A percentile compares a stretch with the other conserved stretches of the same genome.
Conservation (phyloP, 2,113 vertebrate genomes). For the Romanogobio albipinnatus region DNA sequence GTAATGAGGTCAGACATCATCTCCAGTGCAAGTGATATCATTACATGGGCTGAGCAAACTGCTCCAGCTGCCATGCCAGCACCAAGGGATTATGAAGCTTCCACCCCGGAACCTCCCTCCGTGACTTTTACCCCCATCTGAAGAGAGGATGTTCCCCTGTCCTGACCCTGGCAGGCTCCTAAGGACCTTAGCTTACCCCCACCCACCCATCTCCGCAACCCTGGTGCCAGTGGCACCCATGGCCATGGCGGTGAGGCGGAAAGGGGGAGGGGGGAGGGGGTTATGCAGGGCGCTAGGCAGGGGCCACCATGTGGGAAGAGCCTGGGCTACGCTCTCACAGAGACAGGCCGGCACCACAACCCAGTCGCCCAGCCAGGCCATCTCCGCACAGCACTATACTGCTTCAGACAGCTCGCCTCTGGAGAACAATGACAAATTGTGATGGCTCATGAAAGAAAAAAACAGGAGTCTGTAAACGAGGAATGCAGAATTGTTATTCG, state of each 20-base stretch:
- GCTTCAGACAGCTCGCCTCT: conserved; percentile 77
- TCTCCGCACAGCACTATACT: conserved; percentile 71
- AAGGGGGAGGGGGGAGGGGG: not conserved
- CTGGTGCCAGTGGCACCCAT: conserved; percentile 71
- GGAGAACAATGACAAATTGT: conserved; percentile 66
- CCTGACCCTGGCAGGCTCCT: conserved; percentile 65
- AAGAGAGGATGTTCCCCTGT: conserved; percentile 69
- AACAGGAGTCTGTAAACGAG: conserved; percentile 36
- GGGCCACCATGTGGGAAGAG: conserved; percentile 75
- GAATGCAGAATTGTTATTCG: conserved; percentile 18
- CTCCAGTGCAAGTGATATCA: conserved; percentile 97
- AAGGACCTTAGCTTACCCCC: conserved; percentile 52
- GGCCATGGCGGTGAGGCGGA: conserved; percentile 3
- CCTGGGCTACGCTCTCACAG: conserved; percentile 67
- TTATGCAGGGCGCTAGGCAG: conserved; percentile 15
- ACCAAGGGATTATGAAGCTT: conserved; percentile 74
- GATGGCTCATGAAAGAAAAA: conserved; percentile 44
- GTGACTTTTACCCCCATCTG: conserved; percentile 63
- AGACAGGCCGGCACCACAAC: conserved; percentile 79
- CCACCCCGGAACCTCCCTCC: conserved; percentile 40
- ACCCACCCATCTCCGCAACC: conserved; percentile 62
- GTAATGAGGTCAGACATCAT: conserved; percentile 99
- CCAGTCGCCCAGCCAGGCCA: conserved; percentile 73
- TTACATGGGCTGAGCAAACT: conserved; percentile 87
- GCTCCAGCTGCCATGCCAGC: conserved; percentile 85